phyloP scores from a whole-genome alignment of 2,113 vertebrate genomes.

The Neolamprologus longior region DNA sequence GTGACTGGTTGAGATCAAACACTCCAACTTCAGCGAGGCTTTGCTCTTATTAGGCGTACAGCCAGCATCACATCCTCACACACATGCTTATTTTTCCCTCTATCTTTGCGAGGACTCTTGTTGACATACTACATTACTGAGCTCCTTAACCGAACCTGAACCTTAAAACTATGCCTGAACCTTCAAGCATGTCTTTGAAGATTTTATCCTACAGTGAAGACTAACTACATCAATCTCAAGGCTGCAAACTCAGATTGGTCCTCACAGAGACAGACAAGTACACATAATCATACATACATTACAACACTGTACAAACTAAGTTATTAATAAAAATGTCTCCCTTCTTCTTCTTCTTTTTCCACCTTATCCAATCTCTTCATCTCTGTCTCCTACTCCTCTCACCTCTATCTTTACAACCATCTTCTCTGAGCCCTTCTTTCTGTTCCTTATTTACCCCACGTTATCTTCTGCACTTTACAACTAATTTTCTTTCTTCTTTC shows the following conservation, averaged over 20 bases:
- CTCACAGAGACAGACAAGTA: neutral
- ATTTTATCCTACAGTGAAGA: neutral
- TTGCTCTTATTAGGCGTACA: constrained; percentile 42
- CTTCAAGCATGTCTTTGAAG: neutral
- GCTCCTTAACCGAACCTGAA: neutral
- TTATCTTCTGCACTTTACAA: neutral
- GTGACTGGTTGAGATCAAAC: constrained; percentile 44
- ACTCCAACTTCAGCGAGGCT: constrained; percentile 30
- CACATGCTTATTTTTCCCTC: neutral
- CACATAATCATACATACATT: neutral
- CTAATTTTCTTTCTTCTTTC: neutral
- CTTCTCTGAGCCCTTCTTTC: neutral
- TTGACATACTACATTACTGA: neutral
- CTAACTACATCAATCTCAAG: neutral
- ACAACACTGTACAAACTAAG: neutral
- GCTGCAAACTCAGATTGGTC: neutral
- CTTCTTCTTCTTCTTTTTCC: neutral
- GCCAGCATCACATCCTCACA: neutral
- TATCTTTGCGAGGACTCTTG: neutral
- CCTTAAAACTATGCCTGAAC: neutral
- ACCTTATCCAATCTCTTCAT: neutral
- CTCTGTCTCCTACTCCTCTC: neutral
- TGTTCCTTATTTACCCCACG: accelerated
- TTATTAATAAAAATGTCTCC: neutral
- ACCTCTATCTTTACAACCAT: neutral